phyloP scores from a whole-genome alignment of 35 echinoderm and acorn worm species.

The Hemicentrotus pulcherrimus region DNA sequence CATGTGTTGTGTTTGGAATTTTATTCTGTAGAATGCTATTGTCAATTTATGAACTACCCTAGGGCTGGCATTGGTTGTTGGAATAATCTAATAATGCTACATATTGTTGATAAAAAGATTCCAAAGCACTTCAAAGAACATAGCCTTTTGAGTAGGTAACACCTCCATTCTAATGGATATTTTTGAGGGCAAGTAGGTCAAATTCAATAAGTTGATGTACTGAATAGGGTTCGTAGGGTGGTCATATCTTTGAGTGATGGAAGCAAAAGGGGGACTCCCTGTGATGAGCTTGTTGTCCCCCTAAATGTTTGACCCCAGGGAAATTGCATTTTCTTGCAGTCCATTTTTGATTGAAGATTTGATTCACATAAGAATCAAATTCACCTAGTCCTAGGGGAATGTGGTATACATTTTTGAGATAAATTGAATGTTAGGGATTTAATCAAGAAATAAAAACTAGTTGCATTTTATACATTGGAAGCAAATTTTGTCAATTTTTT shows the following conservation, averaged over 20 bases:
- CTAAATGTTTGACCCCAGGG: neutral
- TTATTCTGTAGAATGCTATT: neutral
- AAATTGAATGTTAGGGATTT: neutral
- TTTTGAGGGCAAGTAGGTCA: neutral
- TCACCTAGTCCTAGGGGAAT: neutral
- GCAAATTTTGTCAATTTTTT: no score
- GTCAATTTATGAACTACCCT: neutral
- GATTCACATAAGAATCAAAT: neutral
- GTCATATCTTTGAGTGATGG: slow-evolving; percentile 1
- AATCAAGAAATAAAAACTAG: no score
- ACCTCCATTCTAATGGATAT: neutral
- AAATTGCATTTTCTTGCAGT: slow-evolving; percentile 5
- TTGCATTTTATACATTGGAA: no score
- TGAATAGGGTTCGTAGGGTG: neutral
- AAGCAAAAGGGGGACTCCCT: slow-evolving; percentile 7
- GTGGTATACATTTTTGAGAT: neutral
- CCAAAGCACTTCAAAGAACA: neutral
- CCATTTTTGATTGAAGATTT: neutral
- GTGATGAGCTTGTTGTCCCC: neutral
- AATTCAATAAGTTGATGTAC: neutral
- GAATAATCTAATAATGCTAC: neutral
- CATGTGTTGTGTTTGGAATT: neutral
- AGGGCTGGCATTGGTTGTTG: neutral
- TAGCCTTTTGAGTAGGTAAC: neutral
- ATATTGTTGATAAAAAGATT: neutral